phyloP scores from a whole-genome alignment of 1,140 invertebrate genomes.

The Ceratitis capitata region DNA sequence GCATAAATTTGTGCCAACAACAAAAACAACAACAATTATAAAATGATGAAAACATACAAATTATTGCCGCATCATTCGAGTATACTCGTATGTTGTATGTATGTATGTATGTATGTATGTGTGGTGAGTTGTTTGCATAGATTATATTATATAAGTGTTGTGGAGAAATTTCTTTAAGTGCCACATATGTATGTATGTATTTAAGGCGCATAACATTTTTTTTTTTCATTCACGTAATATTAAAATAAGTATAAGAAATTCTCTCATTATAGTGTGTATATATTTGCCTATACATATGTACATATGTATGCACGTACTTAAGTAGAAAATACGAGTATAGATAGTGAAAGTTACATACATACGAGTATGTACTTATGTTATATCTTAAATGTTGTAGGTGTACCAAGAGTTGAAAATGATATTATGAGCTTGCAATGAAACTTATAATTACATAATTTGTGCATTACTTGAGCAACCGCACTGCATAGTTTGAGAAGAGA shows the following conservation, averaged over 20 bases:
- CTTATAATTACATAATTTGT: constrained; percentile 6
- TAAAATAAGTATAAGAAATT: too few relatives aligned
- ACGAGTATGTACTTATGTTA: neutral
- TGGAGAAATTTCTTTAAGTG: neutral
- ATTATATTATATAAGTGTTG: neutral
- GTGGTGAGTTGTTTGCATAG: neutral
- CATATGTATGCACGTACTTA: neutral
- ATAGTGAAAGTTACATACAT: neutral
- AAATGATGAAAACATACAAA: too few relatives aligned
- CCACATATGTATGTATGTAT: neutral
- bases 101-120: neutral
- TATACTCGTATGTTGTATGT: too few relatives aligned
- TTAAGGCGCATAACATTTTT: too few relatives aligned
- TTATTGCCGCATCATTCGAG: neutral
- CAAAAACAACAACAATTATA: neutral
- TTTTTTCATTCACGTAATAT: too few relatives aligned
- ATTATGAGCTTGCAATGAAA: neutral
- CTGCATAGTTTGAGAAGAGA: neutral
- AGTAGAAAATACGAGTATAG: too few relatives aligned
- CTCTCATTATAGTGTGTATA: too few relatives aligned
- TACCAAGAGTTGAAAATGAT: neutral
- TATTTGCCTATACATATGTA: neutral
- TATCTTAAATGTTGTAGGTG: neutral
- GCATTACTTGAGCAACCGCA: neutral
- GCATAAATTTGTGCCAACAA: constrained; percentile 15